phyloP scores from a whole-genome alignment of 2,113 vertebrate species.

The Camelus bactrianus region DNA sequence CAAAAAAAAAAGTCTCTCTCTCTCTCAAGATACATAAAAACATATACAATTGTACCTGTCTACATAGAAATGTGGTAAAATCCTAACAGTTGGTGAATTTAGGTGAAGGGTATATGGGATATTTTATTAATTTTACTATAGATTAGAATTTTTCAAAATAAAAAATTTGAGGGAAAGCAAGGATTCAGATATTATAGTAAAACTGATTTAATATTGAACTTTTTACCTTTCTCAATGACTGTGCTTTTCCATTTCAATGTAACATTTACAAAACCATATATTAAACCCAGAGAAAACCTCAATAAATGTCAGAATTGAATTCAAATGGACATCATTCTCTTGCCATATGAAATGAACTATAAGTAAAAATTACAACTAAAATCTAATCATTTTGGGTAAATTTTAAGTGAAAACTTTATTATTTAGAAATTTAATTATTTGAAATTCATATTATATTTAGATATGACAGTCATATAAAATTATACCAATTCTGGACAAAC shows the following conservation, averaged over 20 bases:
- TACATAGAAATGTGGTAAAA: not conserved
- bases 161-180: not conserved
- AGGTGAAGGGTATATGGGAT: not conserved
- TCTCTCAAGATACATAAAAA: not conserved
- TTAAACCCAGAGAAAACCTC: not conserved
- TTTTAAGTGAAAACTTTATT: not conserved
- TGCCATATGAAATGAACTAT: not conserved
- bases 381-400: not conserved
- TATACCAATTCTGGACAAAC: not conserved
- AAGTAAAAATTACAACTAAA: not conserved
- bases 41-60: not conserved
- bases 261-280: not conserved
- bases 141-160: not conserved
- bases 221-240: not conserved
- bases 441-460: not conserved
- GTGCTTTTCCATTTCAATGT: not conserved
- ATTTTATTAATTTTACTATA: not conserved
- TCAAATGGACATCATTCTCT: not conserved
- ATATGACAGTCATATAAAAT: not conserved
- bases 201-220: not conserved
- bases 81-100: not conserved
- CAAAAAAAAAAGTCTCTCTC: not conserved
- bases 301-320: not conserved
- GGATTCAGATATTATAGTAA: not conserved
- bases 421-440: not conserved